Base-by-base conservation (phyloP, 2,888 invertebrate species). In the Drosophila borealis region DNA sequence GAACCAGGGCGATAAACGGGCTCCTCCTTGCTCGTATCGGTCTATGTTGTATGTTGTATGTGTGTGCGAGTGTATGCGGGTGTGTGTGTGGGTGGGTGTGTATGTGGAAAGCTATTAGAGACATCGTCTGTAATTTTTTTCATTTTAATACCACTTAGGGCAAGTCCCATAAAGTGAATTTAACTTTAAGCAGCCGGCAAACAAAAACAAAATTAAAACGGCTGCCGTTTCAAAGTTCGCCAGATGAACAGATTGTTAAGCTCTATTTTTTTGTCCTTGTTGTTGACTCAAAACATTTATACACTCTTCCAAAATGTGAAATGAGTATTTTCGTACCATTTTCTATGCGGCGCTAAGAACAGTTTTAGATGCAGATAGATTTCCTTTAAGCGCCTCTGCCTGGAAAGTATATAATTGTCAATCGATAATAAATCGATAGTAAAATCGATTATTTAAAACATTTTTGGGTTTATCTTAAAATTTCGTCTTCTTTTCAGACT, bases 1-100 rank as follows among this genome's bases (percentile, higher is more conserved):
- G 75, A 83, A 87, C 81, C 87, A 69, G 61, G 63, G 75, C 89
- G 83, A 88, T 88, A 88, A 88, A 87, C 78, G 74, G 57, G 64
- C 57, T 62, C 44, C 72, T 50, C 55, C 25, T 51, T 61, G 41
- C 45, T 57, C 14, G 36, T 65, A 17, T 36, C 0, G 8, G n/a
- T 14, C 13, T 14, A 17, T 14, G n/a, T 14, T 19, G n/a, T 6
- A 25, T 59, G 45, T 48, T 8, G 2, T 29, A 2, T 2, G 29
- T 34, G 29, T 57, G 63, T 44, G 13, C 37, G 25, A 36, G 2
- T 21, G 21, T 6, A 25, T 57, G 45, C 44, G 17, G 17, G 36
- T 55, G 37, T 45, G 62, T 68, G 59, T 46, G 25, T 45, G n/a
- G 44, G 33, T 68, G 74, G 41, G 67, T 60, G 57, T 53, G 55